These are phyloP conservation scores for Ectropis grisescens DNA, from an alignment of 1,140 invertebrate genomes.

Conservation along the genomic window DNA sequence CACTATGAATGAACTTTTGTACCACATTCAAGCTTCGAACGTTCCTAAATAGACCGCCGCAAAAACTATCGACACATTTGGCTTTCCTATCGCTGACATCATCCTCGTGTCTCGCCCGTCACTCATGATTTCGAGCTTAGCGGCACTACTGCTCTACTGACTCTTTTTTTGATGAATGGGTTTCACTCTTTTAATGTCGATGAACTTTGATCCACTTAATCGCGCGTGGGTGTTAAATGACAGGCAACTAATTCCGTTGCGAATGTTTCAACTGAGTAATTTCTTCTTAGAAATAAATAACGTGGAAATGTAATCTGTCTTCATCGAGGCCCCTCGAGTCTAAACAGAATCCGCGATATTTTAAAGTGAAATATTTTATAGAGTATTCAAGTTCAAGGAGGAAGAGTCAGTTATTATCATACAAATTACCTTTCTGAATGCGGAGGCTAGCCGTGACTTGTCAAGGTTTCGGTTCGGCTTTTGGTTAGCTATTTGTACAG, in stretches of 20 bases:
- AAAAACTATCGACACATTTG: slow-evolving; percentile 10
- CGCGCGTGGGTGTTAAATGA: slow-evolving; percentile 44
- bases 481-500: no score
- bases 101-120: slow-evolving; percentile 29
- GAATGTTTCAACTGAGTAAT: slow-evolving; percentile 7
- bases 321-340: neutral
- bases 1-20: slow-evolving; percentile 34
- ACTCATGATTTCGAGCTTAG: slow-evolving; percentile 33
- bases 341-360: no score
- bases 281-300: slow-evolving; percentile 3
- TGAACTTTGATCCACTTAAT: slow-evolving; percentile 58
- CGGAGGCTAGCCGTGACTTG: no score
- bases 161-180: slow-evolving; percentile 52
- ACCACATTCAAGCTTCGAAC: slow-evolving; percentile 8
- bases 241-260: slow-evolving; percentile 12
- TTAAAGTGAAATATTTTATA: no score
- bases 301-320: neutral
- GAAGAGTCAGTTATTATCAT: no score
- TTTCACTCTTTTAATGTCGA: slow-evolving; percentile 48
- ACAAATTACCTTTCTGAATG: no score
- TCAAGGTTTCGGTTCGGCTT: no score
- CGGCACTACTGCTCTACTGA: slow-evolving; percentile 39
- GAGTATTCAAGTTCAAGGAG: no score
- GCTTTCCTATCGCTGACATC: slow-evolving; percentile 36
- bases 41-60: slow-evolving; percentile 1